phyloP scores from a whole-genome alignment of 2,113 vertebrate species.

The Chaetodon auriga region DNA sequence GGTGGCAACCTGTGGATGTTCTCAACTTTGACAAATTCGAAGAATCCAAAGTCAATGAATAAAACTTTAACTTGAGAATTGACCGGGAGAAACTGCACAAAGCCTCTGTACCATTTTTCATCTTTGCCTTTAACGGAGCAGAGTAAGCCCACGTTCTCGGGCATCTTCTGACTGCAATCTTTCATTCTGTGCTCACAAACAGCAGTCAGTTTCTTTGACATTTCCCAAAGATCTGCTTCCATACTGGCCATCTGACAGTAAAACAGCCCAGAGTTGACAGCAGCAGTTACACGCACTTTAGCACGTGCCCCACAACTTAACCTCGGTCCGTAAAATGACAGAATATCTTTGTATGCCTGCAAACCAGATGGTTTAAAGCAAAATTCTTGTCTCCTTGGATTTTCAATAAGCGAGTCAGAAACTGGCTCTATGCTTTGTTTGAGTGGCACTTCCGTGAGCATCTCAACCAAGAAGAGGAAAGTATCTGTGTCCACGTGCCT shows the following conservation, averaged over 20 bases:
- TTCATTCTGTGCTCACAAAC: conserved; percentile 79
- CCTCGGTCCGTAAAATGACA: conserved; percentile 80
- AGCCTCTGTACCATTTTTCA: conserved; percentile 90
- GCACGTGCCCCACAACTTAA: conserved; percentile 83
- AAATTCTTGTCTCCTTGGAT: conserved; percentile 62
- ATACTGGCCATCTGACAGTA: conserved; percentile 88
- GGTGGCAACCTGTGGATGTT: conserved; percentile 85
- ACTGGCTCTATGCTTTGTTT: conserved; percentile 69
- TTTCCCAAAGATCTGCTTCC: conserved; percentile 82
- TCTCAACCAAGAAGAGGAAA: conserved; percentile 89
- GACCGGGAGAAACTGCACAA: conserved; percentile 87
- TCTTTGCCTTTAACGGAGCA: conserved; percentile 90
- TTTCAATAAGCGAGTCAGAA: conserved; percentile 76
- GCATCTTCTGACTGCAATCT: conserved; percentile 52
- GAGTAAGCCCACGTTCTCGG: conserved; percentile 87
- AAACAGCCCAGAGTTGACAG: conserved; percentile 86
- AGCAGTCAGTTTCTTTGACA: conserved; percentile 84
- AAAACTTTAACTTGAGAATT: conserved; percentile 86
- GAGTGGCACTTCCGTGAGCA: conserved; percentile 82
- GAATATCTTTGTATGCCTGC: conserved; percentile 77
- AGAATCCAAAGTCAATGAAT: conserved; percentile 92
- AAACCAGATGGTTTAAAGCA: conserved; percentile 59
- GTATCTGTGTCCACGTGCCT: conserved; percentile 88
- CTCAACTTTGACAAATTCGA: conserved; percentile 85
- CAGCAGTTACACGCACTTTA: conserved; percentile 87